Base-by-base conservation (phyloP, 2,113 vertebrate species). In the Leptosomus discolor region DNA sequence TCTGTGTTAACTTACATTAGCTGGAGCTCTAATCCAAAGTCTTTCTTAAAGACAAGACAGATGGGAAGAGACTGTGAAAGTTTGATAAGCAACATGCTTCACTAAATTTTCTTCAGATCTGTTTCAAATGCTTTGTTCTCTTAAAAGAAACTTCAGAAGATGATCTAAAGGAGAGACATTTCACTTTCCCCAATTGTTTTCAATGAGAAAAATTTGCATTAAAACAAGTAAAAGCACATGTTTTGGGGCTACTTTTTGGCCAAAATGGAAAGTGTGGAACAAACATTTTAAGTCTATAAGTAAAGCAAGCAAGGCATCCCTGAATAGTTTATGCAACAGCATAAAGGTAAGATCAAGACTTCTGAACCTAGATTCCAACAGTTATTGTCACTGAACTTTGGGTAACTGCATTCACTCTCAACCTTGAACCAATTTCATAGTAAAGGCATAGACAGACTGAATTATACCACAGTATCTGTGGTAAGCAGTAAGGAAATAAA, bases 401-500 rank as follows among this genome's bases (percentile, higher is more conserved):
- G 21, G 80, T 97, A 65, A 41, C 73, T 57, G 67, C 43, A 26
- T 79, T 88, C 0, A 0, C 36, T 76, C 48, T 96, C 61, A 57
- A 60, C 95, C 85, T 97, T 96, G 96, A 96, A 90, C 85, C 24
- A 85, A 15, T 84, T 95, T 54, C 69, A 29, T 39, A 61, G 17
- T 15, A 23, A 75, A 76, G 73, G 46, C 54, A 88, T 29, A 56
- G 88, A 15, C 58, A 74, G 67, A 18, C 37, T 37, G 56, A 88
- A 23, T 94, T 87, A 75, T 50, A n/a, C 77, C n/a, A 91, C 61
- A 21, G 53, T 94, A 65, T 27, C 65, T 92, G 41, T 39, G 34
- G 68, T 86, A 54, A 92, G 86, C 48, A 94, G 84, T 89, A 95
- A 96, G 81, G 92, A 97, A 96, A 89, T 96, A 65, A 82, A 73